Evolutionary conservation across 2,797 vertebrate genomes (phyloP), one percentile per base, ranked within the genome.

Genomic region (Anguilla obscura): DNA sequence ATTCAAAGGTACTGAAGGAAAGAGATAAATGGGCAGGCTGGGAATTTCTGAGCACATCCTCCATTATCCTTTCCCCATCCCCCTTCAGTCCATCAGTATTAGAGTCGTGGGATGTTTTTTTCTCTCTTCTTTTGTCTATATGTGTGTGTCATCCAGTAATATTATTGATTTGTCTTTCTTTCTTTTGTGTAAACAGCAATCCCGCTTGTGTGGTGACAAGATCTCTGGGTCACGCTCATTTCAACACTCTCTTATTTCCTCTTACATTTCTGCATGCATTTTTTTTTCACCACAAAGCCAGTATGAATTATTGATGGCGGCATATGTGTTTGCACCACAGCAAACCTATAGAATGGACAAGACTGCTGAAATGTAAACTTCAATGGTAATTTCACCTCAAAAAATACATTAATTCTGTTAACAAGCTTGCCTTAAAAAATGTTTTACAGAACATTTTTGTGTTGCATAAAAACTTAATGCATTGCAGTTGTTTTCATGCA

Each of bases 11-110:
- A 48, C 63, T 71, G 63, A 90, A 89, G 89, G 88, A 91, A 88
- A 89, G 45, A 91, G 91, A 90, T 91, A 90, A 94, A 92, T 87
- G 89, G 90, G 87, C 36, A 66, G 87, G 86, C 83, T 56, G 89
- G 90, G 85, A 88, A 90, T 91, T 90, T 89, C 84, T 90, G 90
- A 85, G 74, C 89, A 89, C 87, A 89, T 91, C 88, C 84, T 87
- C 90, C 86, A 90, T 93, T 91, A 92, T 93, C 85, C 89, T 45
- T 56, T 56, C 66, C 89, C 91, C 89, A 58, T 74, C 90, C 93
- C 92, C 90, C 88, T 89, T 90, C 85, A 52, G 48, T 80, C 82
- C 85, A 84, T 63, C 69, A 66, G 85, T 84, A 60, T 87, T 56
- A 79, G 85, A 87, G n/a, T 52, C 27, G 30, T 52, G 12, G 52